Evolutionary conservation across 2,113 vertebrate species (phyloP).

Genomic region (Anhinga anhinga): DNA sequence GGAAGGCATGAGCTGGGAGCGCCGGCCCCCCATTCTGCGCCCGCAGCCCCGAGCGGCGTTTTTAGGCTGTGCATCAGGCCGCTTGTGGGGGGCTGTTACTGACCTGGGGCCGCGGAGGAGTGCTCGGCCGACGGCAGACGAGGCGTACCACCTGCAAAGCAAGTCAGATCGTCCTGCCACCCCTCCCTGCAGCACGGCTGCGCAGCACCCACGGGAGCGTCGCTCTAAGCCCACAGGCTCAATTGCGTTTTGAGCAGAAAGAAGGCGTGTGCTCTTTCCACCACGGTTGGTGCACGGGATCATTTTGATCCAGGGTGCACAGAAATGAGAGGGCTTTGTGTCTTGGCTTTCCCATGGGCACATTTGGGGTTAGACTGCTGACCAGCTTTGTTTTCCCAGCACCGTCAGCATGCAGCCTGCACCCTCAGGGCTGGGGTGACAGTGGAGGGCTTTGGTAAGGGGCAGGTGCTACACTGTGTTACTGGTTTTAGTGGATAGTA

Average conservation of each 20-base stretch:
- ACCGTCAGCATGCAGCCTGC: not conserved
- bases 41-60: not conserved
- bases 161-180: not conserved
- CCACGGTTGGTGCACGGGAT: fast-evolving
- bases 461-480: fast-evolving
- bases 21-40: not conserved
- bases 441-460: not conserved
- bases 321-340: not conserved
- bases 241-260: not conserved
- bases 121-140: not conserved
- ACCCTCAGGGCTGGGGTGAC: not conserved
- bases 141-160: not conserved
- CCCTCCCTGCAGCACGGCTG: not conserved
- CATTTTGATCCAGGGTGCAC: fast-evolving
- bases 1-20: not conserved
- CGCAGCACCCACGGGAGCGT: fast-evolving
- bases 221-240: not conserved
- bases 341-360: not conserved
- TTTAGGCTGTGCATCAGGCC: not conserved
- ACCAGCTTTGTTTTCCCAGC: not conserved
- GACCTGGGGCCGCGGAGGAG: not conserved
- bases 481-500: fast-evolving
- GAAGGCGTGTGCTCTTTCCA: not conserved
- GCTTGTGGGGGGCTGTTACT: not conserved
- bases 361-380: not conserved